Evolutionary conservation across 2,888 invertebrate genomes (phyloP).

Genomic region (Spodoptera picta): DNA sequence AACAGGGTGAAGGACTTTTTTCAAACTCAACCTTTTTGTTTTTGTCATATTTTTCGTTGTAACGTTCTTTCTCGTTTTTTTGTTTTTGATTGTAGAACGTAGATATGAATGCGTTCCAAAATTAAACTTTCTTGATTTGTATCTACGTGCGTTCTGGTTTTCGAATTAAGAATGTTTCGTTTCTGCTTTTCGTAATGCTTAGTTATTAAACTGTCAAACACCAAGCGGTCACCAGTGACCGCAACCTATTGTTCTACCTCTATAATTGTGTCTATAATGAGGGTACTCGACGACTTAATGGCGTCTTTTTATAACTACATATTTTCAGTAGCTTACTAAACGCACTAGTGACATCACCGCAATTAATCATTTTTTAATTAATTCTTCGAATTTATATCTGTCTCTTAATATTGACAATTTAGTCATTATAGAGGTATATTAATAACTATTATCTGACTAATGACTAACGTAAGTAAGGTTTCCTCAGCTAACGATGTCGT

Average conservation of each 20-base stretch:
- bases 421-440: not conserved
- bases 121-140: not conserved
- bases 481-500: conserved; percentile 45
- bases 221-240: too few relatives aligned
- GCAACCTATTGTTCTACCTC: too few relatives aligned
- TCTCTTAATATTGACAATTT: not conserved
- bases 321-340: too few relatives aligned
- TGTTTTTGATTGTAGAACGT: not conserved
- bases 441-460: conserved; percentile 3
- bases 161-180: too few relatives aligned
- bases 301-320: too few relatives aligned
- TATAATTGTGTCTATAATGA: too few relatives aligned
- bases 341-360: not conserved
- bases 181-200: too few relatives aligned
- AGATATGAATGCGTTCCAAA: not conserved
- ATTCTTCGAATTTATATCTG: conserved; percentile 20
- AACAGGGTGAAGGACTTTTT: conserved; percentile 53
- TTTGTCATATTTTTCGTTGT: conserved; percentile 11
- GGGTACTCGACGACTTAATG: too few relatives aligned
- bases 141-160: too few relatives aligned
- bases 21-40: conserved; percentile 9
- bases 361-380: not conserved
- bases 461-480: conserved; percentile 20
- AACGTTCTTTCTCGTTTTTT: not conserved
- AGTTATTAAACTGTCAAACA: too few relatives aligned